phyloP scores from a whole-genome alignment of 53 echinoderm and acorn worm species.

The Mesocentrotus franciscanus region DNA sequence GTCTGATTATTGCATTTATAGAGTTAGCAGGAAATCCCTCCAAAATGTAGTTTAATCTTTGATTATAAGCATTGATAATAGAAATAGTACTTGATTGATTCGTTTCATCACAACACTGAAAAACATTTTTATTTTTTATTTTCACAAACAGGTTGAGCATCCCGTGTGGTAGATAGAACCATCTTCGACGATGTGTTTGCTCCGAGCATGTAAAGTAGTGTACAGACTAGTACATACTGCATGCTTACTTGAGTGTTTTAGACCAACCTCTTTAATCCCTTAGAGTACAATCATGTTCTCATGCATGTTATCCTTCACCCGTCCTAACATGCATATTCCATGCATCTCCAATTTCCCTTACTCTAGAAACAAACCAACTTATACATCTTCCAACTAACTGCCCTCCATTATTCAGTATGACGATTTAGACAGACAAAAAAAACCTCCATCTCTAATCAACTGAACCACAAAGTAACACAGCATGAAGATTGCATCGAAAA shows the following conservation, averaged over 20 bases:
- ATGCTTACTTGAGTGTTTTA: not conserved
- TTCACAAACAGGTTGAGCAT: constrained; percentile 38
- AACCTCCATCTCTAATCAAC: not conserved
- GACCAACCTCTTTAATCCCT: not conserved
- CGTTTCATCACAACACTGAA: not conserved
- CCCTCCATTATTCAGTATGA: not conserved
- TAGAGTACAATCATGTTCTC: not conserved
- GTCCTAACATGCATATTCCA: not conserved
- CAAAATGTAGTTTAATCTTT: not conserved
- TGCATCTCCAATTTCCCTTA: not conserved
- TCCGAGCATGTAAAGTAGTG: constrained; percentile 35
- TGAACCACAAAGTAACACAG: constrained; percentile 24
- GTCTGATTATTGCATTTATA: not conserved
- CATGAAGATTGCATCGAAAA: not conserved
- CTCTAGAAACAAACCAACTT: not conserved
- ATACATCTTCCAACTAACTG: not conserved
- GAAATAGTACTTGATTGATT: not conserved
- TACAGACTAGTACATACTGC: not conserved
- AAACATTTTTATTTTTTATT: not conserved
- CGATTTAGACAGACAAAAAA: not conserved
- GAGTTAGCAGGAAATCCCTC: not conserved
- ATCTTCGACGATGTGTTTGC: constrained; percentile 48
- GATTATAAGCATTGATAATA: not conserved
- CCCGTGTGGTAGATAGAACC: constrained; percentile 55
- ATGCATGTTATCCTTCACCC: not conserved